These are phyloP conservation scores for Bugula neritina DNA, from an alignment of 2,888 invertebrate species.

Conservation along the genomic window DNA sequence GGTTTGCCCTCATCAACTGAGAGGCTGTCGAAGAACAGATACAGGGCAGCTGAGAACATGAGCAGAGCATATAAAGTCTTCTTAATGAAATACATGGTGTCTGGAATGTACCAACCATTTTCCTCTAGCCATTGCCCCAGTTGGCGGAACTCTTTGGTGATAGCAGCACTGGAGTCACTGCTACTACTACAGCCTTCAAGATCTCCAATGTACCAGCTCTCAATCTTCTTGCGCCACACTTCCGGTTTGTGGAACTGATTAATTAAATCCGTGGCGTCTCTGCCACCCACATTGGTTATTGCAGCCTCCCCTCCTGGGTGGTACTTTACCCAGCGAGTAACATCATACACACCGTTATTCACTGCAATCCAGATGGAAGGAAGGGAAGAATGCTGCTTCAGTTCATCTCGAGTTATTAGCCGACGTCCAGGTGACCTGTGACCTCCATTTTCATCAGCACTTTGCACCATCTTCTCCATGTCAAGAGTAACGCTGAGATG, in stretches of 20 bases:
- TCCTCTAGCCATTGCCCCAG: constrained; percentile 5
- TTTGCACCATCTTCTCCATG: too few relatives aligned
- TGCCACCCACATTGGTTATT: constrained; percentile 5
- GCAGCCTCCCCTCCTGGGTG: constrained; percentile 23
- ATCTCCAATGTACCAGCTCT: background rate
- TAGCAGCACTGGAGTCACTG: background rate
- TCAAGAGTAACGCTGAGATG: too few relatives aligned
- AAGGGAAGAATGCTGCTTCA: background rate
- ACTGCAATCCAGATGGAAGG: constrained; percentile 7
- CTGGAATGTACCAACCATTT: constrained; percentile 9
- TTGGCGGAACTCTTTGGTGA: background rate
- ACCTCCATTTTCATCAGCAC: too few relatives aligned
- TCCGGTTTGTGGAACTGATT: constrained; percentile 15
- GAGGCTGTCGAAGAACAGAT: background rate
- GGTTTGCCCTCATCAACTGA: background rate
- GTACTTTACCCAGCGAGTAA: constrained; percentile 1
- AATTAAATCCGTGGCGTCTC: constrained; percentile 14
- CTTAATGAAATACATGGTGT: background rate
- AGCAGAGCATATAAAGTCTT: background rate
- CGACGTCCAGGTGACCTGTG: too few relatives aligned
- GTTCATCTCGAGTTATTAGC: background rate
- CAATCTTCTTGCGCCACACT: constrained; percentile 8
- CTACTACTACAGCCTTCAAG: background rate
- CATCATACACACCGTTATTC: constrained; percentile 13
- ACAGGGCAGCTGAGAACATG: background rate